Percentiles rank a stretch among this genome's conserved stretches.
Evolutionary conservation across 2,113 vertebrate species (phyloP).

Genomic region (Hymenochirus boettgeri): DNA sequence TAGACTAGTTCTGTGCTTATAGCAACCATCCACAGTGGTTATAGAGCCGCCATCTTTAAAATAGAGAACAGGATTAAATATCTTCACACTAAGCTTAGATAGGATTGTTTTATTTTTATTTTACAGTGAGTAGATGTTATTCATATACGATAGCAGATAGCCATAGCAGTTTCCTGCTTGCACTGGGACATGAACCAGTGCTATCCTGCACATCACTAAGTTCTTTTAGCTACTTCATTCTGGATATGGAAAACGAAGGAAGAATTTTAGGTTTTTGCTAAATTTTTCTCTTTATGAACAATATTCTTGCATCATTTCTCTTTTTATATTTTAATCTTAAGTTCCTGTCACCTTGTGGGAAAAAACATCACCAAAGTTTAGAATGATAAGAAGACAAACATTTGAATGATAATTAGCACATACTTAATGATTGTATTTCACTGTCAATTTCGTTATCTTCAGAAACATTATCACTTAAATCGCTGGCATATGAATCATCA

Average conservation of each 20-base stretch:
- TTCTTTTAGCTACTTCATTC: no score
- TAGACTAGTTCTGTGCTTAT: slow-evolving; percentile 71
- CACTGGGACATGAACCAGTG: no score
- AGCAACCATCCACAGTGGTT: slow-evolving; percentile 42
- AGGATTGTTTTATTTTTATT: no score
- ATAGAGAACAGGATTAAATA: slow-evolving; percentile 11
- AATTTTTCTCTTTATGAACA: slow-evolving; percentile 2
- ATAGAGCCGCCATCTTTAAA: slow-evolving; percentile 62
- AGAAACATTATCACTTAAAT: slow-evolving; percentile 92
- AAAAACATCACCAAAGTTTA: no score
- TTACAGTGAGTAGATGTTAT: no score
- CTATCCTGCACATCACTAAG: no score
- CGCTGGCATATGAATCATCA: slow-evolving; percentile 92
- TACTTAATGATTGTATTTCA: slow-evolving; percentile 79
- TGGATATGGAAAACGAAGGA: no score
- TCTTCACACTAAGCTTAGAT: background rate
- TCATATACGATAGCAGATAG: no score
- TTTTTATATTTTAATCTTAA: background rate
- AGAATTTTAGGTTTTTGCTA: no score
- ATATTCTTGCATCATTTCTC: slow-evolving; percentile 1
- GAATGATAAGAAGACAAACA: no score
- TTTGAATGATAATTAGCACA: slow-evolving; percentile 33
- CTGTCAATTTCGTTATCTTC: slow-evolving; percentile 85
- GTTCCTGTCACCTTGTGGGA: background rate
- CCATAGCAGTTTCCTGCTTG: no score